Conservation (phyloP, 2,797 vertebrate species). For the Pseudomugil tenellus region DNA sequence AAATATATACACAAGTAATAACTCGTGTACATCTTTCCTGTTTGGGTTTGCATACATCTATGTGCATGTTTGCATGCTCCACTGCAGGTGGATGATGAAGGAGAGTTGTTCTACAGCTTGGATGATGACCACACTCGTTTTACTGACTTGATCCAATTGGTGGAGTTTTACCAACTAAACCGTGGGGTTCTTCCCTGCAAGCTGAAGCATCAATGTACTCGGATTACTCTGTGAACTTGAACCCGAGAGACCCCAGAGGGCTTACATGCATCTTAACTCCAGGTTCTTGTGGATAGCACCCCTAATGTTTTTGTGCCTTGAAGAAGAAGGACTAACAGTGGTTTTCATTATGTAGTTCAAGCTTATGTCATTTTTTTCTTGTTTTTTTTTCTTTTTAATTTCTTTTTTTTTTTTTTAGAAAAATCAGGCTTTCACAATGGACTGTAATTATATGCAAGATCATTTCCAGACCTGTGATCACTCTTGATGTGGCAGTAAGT, state of each 20-base stretch:
- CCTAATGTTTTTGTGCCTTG: conserved; percentile 75
- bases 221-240: conserved; percentile 87
- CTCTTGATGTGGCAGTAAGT: conserved; percentile 12
- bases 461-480: conserved; percentile 18
- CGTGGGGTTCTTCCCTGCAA: conserved; percentile 94
- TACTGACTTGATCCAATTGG: conserved; percentile 95
- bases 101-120: conserved; percentile 91
- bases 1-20: neutral
- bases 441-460: conserved; percentile 26
- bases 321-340: conserved; percentile 62
- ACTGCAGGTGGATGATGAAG: conserved; percentile 90
- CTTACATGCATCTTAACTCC: conserved; percentile 49
- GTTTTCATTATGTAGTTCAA: conserved; percentile 15
- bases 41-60: conserved; percentile 7
- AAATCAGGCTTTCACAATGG: too few relatives aligned
- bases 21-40: conserved; percentile 17
- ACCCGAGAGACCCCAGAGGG: conserved; percentile 35
- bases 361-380: conserved; percentile 10
- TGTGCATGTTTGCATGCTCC: conserved; percentile 15
- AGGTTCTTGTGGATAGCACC: conserved; percentile 61
- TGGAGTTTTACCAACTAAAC: conserved; percentile 98
- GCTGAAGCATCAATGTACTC: conserved; percentile 93
- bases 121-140: conserved; percentile 95
- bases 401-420: too few relatives aligned
- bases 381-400: too few relatives aligned